Base-by-base conservation (phyloP, 2,888 invertebrate genomes). In the Empis livida region DNA sequence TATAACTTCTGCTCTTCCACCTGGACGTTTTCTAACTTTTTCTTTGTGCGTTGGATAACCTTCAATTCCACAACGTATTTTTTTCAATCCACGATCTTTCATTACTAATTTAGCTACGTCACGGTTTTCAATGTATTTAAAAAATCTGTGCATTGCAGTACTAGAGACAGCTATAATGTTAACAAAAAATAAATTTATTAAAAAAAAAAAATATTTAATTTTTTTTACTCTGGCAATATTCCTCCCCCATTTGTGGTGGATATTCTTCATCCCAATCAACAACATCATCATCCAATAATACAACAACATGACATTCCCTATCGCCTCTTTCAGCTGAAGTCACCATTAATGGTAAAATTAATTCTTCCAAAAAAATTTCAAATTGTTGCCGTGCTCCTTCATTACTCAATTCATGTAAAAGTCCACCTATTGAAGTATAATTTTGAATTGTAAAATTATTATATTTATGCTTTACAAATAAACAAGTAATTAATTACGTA, bases 31-130 rank as follows among this genome's bases (percentile, higher is more conserved):
- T 70, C 94, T 93, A 2, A 99, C 85, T 67, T 99, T 99, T 65
- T 99, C 99, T 65, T 97, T 99, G 73, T 97, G 94, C 0, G 99
- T 99, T 4, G 99, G 99, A 69, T 99, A 99, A 0, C 96, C 97
- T 73, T 99, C 97, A 51, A 99, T 97, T 8, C 99, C 99, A 17
- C 99, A 77, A 3, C 97, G 84, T 54, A 99, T 99, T 65, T 99
- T 99, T 70, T 99, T 99, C 47, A 99, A 73, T 0, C 97, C 97
- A 41, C 99, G 78, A 65, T 99, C 99, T 63, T 97, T 97, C 78
- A 99, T 82, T 23, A 99, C 97, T 67, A 93, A 93, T 62, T 99
- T 99, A 9, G 99, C 99, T 8, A 99, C 97, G 66, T 99, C 99
- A 45, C 99, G 76, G 65, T 99, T 99, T 70, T 99, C 99, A 53